phyloP scores from a whole-genome alignment of 2,797 vertebrate genomes.

The Morelia viridis region DNA sequence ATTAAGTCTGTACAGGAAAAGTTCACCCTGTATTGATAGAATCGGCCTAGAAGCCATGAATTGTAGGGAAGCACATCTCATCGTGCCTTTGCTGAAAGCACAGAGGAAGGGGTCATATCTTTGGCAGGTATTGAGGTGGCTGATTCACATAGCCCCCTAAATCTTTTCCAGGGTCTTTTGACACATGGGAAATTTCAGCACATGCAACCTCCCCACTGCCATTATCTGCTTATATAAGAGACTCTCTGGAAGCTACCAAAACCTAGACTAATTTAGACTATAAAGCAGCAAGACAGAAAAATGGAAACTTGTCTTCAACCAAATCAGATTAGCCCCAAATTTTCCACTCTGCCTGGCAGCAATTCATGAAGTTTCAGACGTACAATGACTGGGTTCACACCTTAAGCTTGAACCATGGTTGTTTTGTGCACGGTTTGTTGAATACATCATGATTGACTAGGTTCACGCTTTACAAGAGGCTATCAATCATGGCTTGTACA shows the following conservation, averaged over 20 bases:
- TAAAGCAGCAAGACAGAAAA: not conserved
- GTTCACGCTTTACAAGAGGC: not conserved
- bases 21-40: not conserved
- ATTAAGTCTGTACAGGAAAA: not conserved
- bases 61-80: too few species aligned
- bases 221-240: not conserved
- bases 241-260: not conserved
- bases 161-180: not conserved
- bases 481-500: not conserved
- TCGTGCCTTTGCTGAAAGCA: too few species aligned
- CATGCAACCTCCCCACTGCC: not conserved
- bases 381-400: not conserved
- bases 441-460: not conserved
- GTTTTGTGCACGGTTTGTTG: not conserved
- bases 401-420: not conserved
- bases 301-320: not conserved
- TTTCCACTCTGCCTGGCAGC: not conserved
- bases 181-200: not conserved
- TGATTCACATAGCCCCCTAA: not conserved
- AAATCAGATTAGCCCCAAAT: not conserved
- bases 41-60: too few species aligned
- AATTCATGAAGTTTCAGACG: not conserved
- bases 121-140: not conserved
- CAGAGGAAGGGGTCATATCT: too few species aligned
- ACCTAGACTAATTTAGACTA: not conserved